A percentile compares a stretch with the other conserved stretches of the same genome.
Evolutionary conservation across 1,140 invertebrate genomes (phyloP).

Genomic region (Cecropterus lyciades): DNA sequence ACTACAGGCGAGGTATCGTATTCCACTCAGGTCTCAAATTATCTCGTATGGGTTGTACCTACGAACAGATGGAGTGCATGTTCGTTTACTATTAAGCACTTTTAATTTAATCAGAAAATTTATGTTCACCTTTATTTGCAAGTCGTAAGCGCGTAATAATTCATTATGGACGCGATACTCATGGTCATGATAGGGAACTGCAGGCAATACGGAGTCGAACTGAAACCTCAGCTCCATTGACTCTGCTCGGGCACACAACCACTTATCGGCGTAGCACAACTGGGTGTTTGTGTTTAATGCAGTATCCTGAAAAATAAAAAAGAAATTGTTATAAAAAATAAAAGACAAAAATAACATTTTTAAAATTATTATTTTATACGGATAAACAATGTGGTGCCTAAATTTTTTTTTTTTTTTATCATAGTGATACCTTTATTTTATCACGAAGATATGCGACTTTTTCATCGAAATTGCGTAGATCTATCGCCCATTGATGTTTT

Average conservation of each 20-base stretch:
- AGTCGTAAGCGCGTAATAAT: constrained; percentile 56
- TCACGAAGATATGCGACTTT: constrained; percentile 63
- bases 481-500: constrained; percentile 41
- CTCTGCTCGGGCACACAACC: constrained; percentile 59
- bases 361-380: not conserved
- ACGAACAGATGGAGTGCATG: no score
- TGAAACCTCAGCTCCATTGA: constrained; percentile 52
- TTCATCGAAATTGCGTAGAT: constrained; percentile 51
- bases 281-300: constrained; percentile 55
- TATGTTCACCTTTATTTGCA: constrained; percentile 59
- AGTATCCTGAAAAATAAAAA: constrained; percentile 53
- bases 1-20: no score
- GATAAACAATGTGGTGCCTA: no score
- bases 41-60: no score
- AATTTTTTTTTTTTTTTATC: no score
- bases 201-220: constrained; percentile 18
- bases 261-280: constrained; percentile 65
- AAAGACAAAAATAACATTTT: not conserved
- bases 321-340: no score
- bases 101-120: no score
- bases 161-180: constrained; percentile 66
- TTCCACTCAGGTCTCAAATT: no score
- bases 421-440: constrained; percentile 67
- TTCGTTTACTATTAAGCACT: no score
- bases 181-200: constrained; percentile 45